These are phyloP conservation scores for Drosophila pseudoananassae DNA, from an alignment of 1,140 invertebrate species.

Conservation along the genomic window DNA sequence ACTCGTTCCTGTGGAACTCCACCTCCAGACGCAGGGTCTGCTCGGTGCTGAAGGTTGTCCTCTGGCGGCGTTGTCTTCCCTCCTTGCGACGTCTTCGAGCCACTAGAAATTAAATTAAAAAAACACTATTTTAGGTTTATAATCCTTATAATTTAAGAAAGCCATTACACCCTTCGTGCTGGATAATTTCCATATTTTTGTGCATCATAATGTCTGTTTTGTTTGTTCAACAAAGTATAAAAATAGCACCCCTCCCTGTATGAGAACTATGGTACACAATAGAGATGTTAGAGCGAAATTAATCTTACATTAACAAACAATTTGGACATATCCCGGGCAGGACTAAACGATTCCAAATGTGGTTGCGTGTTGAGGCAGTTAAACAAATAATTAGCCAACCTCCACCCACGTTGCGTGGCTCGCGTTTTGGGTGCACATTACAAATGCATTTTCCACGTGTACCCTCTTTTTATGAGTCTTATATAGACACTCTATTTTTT, in stretches of 20 bases:
- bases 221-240: conserved; percentile 10
- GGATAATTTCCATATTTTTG: neutral
- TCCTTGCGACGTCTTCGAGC: conserved; percentile 93
- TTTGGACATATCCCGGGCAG: conserved; percentile 25
- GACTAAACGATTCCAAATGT: conserved; percentile 31
- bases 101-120: conserved; percentile 85
- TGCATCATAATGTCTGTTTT: conserved; percentile 1
- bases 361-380: conserved; percentile 65
- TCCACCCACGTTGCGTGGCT: conserved; percentile 23
- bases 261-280: conserved; percentile 26
- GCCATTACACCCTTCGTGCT: neutral
- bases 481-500: neutral
- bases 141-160: too few relatives aligned
- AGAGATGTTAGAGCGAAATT: conserved; percentile 74
- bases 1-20: conserved; percentile 95
- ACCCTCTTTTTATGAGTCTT: conserved; percentile 2
- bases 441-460: conserved; percentile 67
- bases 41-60: conserved; percentile 97
- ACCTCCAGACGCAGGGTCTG: conserved; percentile 95
- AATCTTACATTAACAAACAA: conserved; percentile 78
- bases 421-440: conserved; percentile 72
- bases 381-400: conserved; percentile 75
- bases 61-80: conserved; percentile 92
- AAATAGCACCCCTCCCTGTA: neutral
- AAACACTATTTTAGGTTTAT: too few relatives aligned